Evolutionary conservation across 92 coral and sea anemone genomes (phyloP), one percentile per base, ranked within the genome.

Genomic region (Porites rus): DNA sequence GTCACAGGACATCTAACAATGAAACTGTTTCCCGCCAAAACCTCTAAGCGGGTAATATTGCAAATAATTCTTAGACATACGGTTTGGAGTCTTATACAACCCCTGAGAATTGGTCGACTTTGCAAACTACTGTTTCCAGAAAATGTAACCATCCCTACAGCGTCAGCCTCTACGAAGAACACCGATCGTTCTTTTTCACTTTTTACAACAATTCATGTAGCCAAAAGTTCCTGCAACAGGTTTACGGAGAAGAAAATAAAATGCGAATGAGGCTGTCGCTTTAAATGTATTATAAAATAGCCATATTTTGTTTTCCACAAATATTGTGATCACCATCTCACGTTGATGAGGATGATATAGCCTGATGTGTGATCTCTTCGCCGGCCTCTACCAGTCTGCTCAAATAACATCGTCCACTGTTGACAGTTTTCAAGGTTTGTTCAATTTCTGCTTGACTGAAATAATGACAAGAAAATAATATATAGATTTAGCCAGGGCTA

Each of bases 321-420:
- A 56, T 53, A 51, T 6, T 6, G 22, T 53, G 65, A 20, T 25
- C 21, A 76, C 31, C 68, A 76, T 28, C 53, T 21, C 58, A 62
- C 66, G 19, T 3, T 20, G 52, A 25, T 19, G 43, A 54, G 19
- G n/a, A 2, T 14, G 17, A 38, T 18, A 9, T 64, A 50, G 59
- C 18, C 72, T 67, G 31, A 11, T 22, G 12, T 51, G 65, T 50
- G 7, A 81, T 76, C 69, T 81, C 19, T 19, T 87, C 93, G 70
- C 85, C 88, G 67, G 78, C 72, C 18, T 69, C 85, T 22, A 86
- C 93, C 63, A 86, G 53, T 58, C 93, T 82, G 83, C 74, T 81
- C 81, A 91, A 65, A 77, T 90, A 90, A 12, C 56, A n/a, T 64
- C 59, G 79, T 8, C 90, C 93, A 73, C 79, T 28, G 28, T 28